Percentiles rank a stretch among this genome's conserved stretches.
phyloP scores from a whole-genome alignment of 2,888 invertebrate genomes.

The Caenorhabditis uteleia region DNA sequence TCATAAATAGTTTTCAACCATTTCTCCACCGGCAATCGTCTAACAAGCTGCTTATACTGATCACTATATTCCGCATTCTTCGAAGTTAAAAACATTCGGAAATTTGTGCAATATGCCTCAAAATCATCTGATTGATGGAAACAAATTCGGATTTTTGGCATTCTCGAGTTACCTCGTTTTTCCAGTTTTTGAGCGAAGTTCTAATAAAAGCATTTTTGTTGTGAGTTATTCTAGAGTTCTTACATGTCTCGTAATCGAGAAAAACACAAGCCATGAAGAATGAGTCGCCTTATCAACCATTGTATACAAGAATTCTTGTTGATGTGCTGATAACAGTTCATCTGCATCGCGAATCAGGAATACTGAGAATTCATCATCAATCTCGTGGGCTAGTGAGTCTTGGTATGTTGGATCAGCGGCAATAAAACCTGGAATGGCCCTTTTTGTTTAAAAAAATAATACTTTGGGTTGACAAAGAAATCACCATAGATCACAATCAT shows the following conservation, averaged over 20 bases:
- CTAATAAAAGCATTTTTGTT: neutral
- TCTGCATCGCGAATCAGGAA: constrained; percentile 35
- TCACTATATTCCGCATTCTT: neutral
- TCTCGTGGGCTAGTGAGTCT: constrained; percentile 23
- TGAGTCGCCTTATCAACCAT: constrained; percentile 33
- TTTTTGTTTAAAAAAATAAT: neutral
- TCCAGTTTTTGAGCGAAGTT: constrained; percentile 30
- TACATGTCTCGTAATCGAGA: constrained; percentile 23
- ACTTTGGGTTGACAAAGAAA: too few species aligned
- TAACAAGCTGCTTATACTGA: too few species aligned
- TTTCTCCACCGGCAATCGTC: too few species aligned
- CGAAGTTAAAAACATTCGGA: constrained; percentile 18
- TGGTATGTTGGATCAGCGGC: constrained; percentile 31
- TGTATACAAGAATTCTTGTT: constrained; percentile 36
- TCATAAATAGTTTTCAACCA: too few species aligned
- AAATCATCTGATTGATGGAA: constrained; percentile 14
- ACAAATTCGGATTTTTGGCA: constrained; percentile 26
- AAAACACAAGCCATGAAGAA: constrained; percentile 35
- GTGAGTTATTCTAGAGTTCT: neutral
- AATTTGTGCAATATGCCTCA: constrained; percentile 16
- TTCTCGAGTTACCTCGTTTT: constrained; percentile 30
- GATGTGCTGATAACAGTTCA: constrained; percentile 24
- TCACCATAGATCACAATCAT: too few species aligned
- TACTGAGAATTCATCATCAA: constrained; percentile 13
- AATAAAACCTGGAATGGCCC: constrained; percentile 8